Evolutionary conservation across 2,888 invertebrate species (phyloP), one percentile per base, ranked within the genome.

Genomic region (Leptopilina syphax): DNA sequence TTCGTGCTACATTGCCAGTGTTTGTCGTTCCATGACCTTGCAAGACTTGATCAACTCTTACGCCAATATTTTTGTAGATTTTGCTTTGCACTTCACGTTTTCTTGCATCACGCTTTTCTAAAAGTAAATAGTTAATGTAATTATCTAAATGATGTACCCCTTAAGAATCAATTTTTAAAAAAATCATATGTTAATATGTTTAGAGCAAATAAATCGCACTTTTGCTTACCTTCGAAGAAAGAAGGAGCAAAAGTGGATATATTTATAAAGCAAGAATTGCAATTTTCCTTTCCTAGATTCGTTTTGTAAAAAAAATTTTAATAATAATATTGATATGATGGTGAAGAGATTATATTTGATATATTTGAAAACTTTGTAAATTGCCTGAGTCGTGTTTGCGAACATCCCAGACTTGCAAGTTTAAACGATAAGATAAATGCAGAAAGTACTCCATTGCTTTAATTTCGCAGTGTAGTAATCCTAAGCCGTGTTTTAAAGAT

Each of bases 11-110:
- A 67, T 79, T 76, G 57, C 67, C 79, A 66, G 76, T 79, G 18
- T 79, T 79, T n/a, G 76, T 79, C 24, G 77, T 79, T 44, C 76
- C 79, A n/a, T 76, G 76, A 3, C 79, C 34, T 34, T 34, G 34
- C 2, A 34, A 34, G 34, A 34, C 34, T 34, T 34, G 34, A 34
- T 34, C 34, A 34, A 34, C 34, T 34, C 34, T 34, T 34, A 34
- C 34, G 34, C 34, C 34, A 34, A 34, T 34, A 34, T 67, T 79
- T 78, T 54, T 54, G 54, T 54, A 54, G 4, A 44, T 44, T 68
- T 41, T 47, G 34, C 67, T 34, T 8, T 12, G 18, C 44, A 66
- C 67, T 60, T 41, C 13, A 63, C n/a, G 60, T 18, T 78, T 79
- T 70, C 80, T 70, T 80, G 79, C 77, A 80, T 70, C 65, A 65